phyloP scores from a whole-genome alignment of 2,797 vertebrate species.

The Lutjanus campechanus region DNA sequence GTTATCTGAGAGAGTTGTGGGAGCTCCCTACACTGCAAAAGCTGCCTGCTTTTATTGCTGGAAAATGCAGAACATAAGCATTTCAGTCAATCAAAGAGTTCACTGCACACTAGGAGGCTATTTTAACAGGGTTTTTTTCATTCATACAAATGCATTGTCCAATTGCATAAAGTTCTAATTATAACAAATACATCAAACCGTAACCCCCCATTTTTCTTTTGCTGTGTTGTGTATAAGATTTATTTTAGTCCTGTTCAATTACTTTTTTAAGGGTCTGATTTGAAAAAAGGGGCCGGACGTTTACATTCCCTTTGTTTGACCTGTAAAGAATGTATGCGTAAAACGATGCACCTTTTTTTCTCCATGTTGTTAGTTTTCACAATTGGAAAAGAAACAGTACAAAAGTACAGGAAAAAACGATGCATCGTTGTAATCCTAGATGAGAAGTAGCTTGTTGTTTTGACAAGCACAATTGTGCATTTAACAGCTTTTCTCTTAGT shows the following conservation, averaged over 20 bases:
- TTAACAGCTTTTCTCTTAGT: too few relatives aligned
- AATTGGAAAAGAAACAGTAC: too few relatives aligned
- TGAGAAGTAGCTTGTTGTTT: too few relatives aligned
- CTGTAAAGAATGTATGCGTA: too few relatives aligned
- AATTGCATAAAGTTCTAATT: background rate
- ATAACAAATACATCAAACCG: background rate
- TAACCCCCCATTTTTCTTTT: background rate
- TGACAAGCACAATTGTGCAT: too few relatives aligned
- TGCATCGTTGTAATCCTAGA: too few relatives aligned
- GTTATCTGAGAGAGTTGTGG: constrained; percentile 20
- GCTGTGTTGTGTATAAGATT: background rate
- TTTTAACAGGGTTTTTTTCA: background rate
- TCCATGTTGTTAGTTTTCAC: too few relatives aligned
- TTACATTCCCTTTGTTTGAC: too few relatives aligned
- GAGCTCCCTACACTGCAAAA: constrained; percentile 10
- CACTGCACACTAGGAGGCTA: background rate
- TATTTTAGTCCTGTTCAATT: background rate
- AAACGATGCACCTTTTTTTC: too few relatives aligned
- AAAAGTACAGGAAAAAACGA: too few relatives aligned
- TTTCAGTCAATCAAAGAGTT: constrained; percentile 6
- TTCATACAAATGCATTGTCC: background rate
- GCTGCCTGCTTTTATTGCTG: background rate
- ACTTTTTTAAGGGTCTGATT: too few relatives aligned
- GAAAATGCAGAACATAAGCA: constrained; percentile 6
- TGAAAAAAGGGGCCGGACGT: too few relatives aligned